Base-by-base conservation (phyloP, 2,888 invertebrate genomes). In the Onthophagus sagittarius region DNA sequence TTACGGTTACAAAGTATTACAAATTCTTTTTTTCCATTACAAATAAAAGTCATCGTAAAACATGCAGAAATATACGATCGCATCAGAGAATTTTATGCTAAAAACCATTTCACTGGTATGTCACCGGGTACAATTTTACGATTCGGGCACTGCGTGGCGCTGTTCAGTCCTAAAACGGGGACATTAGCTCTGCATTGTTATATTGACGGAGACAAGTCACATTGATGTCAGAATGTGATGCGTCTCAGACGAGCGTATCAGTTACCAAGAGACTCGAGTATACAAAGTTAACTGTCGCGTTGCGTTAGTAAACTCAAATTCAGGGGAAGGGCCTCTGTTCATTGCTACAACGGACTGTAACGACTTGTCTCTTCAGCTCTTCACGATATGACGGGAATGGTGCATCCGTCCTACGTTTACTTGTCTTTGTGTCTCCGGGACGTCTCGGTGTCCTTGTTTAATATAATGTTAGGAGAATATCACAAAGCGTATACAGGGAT, bases 241-340 rank as follows among this genome's bases (percentile, higher is more conserved):
- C 73, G 77, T 77, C 77, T 77, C 77, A 78, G 78, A 78, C 78
- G 78, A 74, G 71, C 78, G 76, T 78, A 78, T 78, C 78, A 78
- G 78, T 78, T 78, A 76, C 78, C 23, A 77, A 72, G 76, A 78
- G 78, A 77, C 76, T 76, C 75, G 78, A 77, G 77, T 79, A 79
- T 81, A 82, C 82, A 82, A 82, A 83, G 81, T 81, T 82, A 80
- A 78, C 79, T 82, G 82, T 82, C 82, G 82, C 78, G 81, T 81
- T 80, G 81, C 79, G 79, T 83, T 83, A 83, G 81, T 76, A 78
- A 80, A 80, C 79, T 80, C 76, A 77, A 79, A 78, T 77, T 75
- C 78, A 77, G 76, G 75, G 13, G 23, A 67, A n/a, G 23, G 67
- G 23, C 67, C 67, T 67, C 39, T 53, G 39, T 53, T 53, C 39